Evolutionary conservation across 2,888 invertebrate species (phyloP), one percentile per base, ranked within the genome.

Genomic region (Sinelater perroti): DNA sequence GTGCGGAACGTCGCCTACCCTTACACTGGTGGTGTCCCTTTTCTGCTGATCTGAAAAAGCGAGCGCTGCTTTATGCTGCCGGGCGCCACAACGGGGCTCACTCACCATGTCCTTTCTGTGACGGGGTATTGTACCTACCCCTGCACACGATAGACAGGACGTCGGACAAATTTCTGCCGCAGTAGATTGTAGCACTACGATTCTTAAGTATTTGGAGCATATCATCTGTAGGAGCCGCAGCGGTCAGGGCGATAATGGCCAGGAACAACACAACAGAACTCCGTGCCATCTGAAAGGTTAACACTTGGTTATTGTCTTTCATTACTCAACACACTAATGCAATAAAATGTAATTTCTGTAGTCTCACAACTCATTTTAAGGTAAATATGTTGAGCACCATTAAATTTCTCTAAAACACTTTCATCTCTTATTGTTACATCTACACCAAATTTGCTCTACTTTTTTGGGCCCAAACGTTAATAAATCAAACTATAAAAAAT

Each of bases 41-140:
- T 44, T 56, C 5, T 31, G 35, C 30, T 24, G 31, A 21, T 45
- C 56, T 56, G 30, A 35, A 51, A 49, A 1, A 20, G 13, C 79
- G 7, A 10, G 7, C 3, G 10, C n/a, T 31, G 24, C 8, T 24
- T 24, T 24, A 26, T 28, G n/a, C 18, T 40, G 18, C 21, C 21
- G 10, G 2, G 10, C 13, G 10, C 5, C 24, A 24, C 24, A 24
- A 24, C 24, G 5, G 7, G 7, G 4, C 7, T 24, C 1, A 55
- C 54, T 55, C 46, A 59, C 59, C 51, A 26, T 51, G 54, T 11
- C 36, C 17, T 38, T 44, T 31, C 4, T 31, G 52, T 11, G 54
- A 42, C 3, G 59, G 59, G 7, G 54, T 33, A 18, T 59, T 59
- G 36, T 59, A 59, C 24, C 17, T 42, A 6, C 59, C 59, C 40